A percentile compares a stretch with the other conserved stretches of the same genome.
These are phyloP conservation scores for Petrophora chlorosata DNA, from an alignment of 2,888 invertebrate species.

Conservation along the genomic window DNA sequence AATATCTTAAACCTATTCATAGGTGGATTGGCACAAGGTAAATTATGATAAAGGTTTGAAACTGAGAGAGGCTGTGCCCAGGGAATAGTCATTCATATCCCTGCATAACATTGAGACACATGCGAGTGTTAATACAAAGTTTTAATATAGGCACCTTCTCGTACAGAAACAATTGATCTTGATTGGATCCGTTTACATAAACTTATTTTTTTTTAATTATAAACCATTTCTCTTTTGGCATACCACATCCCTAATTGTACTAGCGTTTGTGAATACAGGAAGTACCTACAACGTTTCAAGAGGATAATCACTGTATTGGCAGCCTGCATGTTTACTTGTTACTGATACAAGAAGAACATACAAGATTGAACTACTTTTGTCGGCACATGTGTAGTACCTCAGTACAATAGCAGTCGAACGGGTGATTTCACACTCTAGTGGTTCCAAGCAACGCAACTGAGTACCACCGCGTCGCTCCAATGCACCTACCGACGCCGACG, in stretches of 20 bases:
- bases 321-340: constrained; percentile 38
- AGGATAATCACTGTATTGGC: constrained; percentile 56
- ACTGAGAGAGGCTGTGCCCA: no score
- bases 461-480: constrained; percentile 55
- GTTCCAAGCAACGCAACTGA: constrained; percentile 50
- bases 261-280: constrained; percentile 27
- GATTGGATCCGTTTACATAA: no score
- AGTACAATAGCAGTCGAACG: constrained; percentile 49
- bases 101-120: no score
- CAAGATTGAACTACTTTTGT: constrained; percentile 49
- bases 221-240: no score
- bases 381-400: constrained; percentile 51
- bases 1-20: constrained; percentile 12
- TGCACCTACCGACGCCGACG: constrained; percentile 46
- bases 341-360: constrained; percentile 33
- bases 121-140: no score
- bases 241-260: no score
- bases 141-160: no score
- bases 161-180: no score
- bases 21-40: neutral
- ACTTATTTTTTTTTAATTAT: no score
- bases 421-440: constrained; percentile 76
- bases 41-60: no score
- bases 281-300: constrained; percentile 44
- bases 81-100: no score